Evolutionary conservation across 2,888 invertebrate species (phyloP).

Genomic region (Chironomus tentans): DNA sequence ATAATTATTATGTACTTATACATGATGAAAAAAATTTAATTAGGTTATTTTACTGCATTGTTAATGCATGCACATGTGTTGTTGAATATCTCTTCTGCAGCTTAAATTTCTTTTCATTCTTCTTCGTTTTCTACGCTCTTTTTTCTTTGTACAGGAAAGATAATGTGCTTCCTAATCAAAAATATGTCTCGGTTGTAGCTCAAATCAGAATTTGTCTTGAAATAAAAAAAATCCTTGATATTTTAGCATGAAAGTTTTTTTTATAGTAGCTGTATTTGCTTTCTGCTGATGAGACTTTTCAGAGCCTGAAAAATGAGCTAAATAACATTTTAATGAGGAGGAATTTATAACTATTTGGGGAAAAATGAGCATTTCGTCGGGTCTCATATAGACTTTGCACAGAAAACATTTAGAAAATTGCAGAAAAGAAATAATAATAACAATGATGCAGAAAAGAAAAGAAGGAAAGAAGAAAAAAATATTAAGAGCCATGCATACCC

Average conservation of each 20-base stretch:
- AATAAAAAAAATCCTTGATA: too few species aligned
- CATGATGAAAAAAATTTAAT: constrained; percentile 21
- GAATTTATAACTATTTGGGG: background rate
- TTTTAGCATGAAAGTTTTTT: too few species aligned
- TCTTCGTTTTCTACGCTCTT: background rate
- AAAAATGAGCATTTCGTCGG: background rate
- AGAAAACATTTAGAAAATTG: background rate
- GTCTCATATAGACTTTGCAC: background rate
- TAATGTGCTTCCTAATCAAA: background rate
- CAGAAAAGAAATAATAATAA: background rate
- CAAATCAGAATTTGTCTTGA: background rate
- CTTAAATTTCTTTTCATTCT: background rate
- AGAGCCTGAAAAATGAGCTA: too few species aligned
- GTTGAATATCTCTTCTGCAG: background rate
- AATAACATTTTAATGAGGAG: too few species aligned
- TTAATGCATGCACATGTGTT: constrained; percentile 23
- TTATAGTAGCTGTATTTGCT: too few species aligned
- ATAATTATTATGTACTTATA: constrained; percentile 27
- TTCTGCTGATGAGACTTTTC: too few species aligned
- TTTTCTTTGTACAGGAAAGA: background rate
- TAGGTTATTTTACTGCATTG: constrained; percentile 25
- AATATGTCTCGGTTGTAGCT: background rate
- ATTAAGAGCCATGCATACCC: constrained; percentile 9
- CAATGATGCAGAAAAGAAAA: background rate
- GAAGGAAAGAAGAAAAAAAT: background rate